phyloP scores from a whole-genome alignment of 2,888 invertebrate species.

The Plagodis pulveraria region DNA sequence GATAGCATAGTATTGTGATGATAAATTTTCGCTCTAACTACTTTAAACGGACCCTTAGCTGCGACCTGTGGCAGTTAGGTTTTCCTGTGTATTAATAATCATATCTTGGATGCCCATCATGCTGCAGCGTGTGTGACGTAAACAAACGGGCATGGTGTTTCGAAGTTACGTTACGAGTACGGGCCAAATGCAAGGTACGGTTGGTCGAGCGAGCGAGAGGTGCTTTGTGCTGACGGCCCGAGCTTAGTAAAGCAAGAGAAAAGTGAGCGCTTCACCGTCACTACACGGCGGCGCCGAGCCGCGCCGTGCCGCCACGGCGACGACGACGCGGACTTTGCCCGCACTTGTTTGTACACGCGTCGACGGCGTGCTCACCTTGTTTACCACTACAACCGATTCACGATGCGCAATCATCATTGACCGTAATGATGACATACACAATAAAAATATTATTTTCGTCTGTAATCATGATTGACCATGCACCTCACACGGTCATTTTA shows the following conservation, averaged over 20 bases:
- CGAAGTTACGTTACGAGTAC: neutral
- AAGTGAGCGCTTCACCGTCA: neutral
- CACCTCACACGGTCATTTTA: neutral
- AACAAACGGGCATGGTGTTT: conserved; percentile 32
- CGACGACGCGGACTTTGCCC: conserved; percentile 44
- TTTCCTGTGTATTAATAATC: conserved; percentile 37
- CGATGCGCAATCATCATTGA: conserved; percentile 61
- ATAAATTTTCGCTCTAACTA: conserved; percentile 66
- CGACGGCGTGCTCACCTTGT: conserved; percentile 75
- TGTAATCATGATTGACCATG: conserved; percentile 3
- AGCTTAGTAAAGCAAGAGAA: neutral
- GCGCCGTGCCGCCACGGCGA: conserved; percentile 19
- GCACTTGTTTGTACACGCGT: conserved; percentile 82
- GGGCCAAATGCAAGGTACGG: neutral
- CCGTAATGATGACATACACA: conserved; percentile 51
- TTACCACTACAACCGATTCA: conserved; percentile 69
- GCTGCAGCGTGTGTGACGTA: conserved; percentile 37
- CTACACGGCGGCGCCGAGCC: neutral
- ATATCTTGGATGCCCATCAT: conserved; percentile 36
- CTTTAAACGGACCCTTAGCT: conserved; percentile 39
- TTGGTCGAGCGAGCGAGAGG: conserved; percentile 13
- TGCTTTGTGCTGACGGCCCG: no score
- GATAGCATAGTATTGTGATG: no score
- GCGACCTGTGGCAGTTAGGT: conserved; percentile 67
- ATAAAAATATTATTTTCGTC: conserved; percentile 30